These are phyloP conservation scores for Drosophila bunnanda DNA, from an alignment of 2,888 invertebrate genomes.

Conservation along the genomic window DNA sequence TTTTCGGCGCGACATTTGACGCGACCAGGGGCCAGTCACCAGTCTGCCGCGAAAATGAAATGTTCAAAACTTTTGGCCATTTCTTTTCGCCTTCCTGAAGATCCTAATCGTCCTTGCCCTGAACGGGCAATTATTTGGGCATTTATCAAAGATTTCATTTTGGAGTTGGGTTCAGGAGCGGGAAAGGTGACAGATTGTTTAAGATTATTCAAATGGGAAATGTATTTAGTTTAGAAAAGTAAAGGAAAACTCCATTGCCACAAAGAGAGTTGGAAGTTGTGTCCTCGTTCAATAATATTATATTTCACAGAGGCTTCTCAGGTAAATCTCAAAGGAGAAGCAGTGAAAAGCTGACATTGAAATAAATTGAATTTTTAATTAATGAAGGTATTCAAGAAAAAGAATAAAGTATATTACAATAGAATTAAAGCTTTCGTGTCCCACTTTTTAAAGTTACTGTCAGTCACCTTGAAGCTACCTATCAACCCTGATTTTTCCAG, in stretches of 20 bases:
- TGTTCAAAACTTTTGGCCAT: slow-evolving; percentile 34
- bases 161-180: slow-evolving; percentile 12
- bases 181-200: slow-evolving; percentile 34
- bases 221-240: background rate
- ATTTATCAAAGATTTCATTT: slow-evolving; percentile 43
- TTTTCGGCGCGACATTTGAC: slow-evolving; percentile 83
- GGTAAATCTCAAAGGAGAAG: background rate
- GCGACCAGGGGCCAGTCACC: slow-evolving; percentile 64
- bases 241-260: background rate
- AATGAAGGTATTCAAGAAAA: background rate
- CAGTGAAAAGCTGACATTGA: background rate
- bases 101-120: slow-evolving; percentile 43
- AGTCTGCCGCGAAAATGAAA: slow-evolving; percentile 27
- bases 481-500: background rate
- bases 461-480: background rate
- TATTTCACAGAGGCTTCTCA: background rate
- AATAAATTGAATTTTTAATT: background rate
- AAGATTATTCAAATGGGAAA: slow-evolving; percentile 16
- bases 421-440: background rate
- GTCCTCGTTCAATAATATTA: background rate
- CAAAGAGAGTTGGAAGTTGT: background rate
- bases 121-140: slow-evolving; percentile 48
- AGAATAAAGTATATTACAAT: background rate
- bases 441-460: background rate
- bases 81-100: slow-evolving; percentile 19